Evolutionary conservation across 2,888 invertebrate genomes (phyloP), one percentile per base, ranked within the genome.

Genomic region (Slavum lentiscoides): DNA sequence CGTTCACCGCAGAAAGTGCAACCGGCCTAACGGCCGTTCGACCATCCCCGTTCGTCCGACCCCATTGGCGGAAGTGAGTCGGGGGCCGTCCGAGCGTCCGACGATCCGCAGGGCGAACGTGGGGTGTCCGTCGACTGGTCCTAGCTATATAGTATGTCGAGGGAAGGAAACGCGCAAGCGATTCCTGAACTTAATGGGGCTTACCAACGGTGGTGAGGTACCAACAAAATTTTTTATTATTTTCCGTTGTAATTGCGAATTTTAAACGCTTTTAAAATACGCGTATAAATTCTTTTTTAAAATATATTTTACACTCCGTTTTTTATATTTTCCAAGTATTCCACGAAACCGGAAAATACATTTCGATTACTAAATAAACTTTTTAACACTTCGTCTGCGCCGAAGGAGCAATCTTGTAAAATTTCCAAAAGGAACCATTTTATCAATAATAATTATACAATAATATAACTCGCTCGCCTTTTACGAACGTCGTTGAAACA

Each of bases 141-240:
- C 77, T 23, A 77, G 77, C 5, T 0, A 64, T 55, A 77, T 0
- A 77, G 77, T 70, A 62, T 77, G 77, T 77, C 1, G 8, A 55
- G 70, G 70, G 77, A 62, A 53, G 62, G 49, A n/a, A n/a, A 9
- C 4, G 21, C 23, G 19, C 64, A 62, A 15, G 77, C 7, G 19
- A 4, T 7, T 17, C 77, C 77, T 77, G 55, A 19, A 77, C 77
- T 3, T n/a, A 77, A 77, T 77, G 77, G 77, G 77, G 77, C 77
- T 77, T 77, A 77, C 23, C 7, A 0, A 39, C 55, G 70, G 8
- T 21, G 19, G 53, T 2, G 77, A 69, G 77, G 39, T 21, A 7
- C 11, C 62, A 13, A 8, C n/a, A 19, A 39, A 39, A 21, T 77
- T 69, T 76, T 76, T 76, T n/a, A n/a, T 59, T 23, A 17, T n/a